These are phyloP conservation scores for Himantopus leucocephalus DNA, from an alignment of 2,113 vertebrate genomes.

Conservation along the genomic window DNA sequence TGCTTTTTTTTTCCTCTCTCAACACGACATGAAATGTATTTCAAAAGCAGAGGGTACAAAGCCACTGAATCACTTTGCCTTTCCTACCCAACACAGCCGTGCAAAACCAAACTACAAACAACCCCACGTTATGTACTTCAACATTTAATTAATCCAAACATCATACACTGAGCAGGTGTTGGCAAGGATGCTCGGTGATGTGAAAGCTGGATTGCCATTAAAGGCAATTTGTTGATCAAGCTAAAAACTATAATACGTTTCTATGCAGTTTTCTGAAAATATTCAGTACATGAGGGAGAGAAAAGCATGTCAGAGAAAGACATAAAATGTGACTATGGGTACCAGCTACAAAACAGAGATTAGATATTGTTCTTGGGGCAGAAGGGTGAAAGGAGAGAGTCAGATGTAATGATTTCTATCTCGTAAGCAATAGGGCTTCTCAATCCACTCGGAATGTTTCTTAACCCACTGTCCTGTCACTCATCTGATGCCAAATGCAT, in stretches of 20 bases:
- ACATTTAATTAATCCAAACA: not conserved
- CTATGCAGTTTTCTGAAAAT: not conserved
- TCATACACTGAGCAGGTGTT: not conserved
- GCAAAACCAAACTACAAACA: not conserved
- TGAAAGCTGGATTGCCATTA: not conserved
- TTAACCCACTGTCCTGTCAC: not conserved
- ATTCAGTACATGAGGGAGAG: accelerated
- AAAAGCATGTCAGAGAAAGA: not conserved
- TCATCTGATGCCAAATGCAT: not conserved
- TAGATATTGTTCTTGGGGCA: not conserved
- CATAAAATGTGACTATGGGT: not conserved
- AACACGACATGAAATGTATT: not conserved
- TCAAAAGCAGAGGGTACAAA: not conserved
- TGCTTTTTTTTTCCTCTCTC: not conserved
- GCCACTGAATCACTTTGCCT: not conserved
- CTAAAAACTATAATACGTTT: not conserved
- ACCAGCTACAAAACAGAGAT: not conserved
- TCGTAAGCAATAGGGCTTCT: not conserved
- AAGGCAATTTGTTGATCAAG: not conserved
- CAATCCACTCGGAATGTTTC: not conserved
- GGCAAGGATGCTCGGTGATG: not conserved
- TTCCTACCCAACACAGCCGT: not conserved
- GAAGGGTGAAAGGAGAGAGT: not conserved
- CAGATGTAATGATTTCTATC: not conserved
- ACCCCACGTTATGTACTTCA: accelerated